Percentiles rank a stretch among this genome's conserved stretches.
These are phyloP conservation scores for Aporophyla nigra DNA, from an alignment of 2,888 invertebrate genomes.

Conservation along the genomic window DNA sequence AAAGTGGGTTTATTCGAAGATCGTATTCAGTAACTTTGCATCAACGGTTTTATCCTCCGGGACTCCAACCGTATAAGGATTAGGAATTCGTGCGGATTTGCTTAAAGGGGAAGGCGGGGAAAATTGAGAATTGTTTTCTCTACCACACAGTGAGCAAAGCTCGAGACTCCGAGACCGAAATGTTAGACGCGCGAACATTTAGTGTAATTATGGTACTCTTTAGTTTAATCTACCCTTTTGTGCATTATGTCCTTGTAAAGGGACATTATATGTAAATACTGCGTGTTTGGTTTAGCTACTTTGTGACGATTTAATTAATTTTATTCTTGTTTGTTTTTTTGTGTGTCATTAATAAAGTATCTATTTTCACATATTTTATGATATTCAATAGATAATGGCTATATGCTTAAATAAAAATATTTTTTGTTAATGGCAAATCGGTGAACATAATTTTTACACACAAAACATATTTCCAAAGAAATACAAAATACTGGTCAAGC, in stretches of 20 bases:
- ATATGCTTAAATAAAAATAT: background rate
- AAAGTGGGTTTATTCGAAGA: slow-evolving; percentile 59
- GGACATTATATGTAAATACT: slow-evolving; percentile 30
- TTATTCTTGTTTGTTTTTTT: background rate
- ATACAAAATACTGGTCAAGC: too few relatives aligned
- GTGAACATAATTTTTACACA: background rate
- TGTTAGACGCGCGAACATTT: slow-evolving; percentile 74
- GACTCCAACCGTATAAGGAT: slow-evolving; percentile 85
- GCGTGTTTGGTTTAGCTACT: slow-evolving; percentile 17
- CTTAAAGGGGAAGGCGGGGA: slow-evolving; percentile 84
- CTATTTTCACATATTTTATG: background rate
- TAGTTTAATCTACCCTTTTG: slow-evolving; percentile 65
- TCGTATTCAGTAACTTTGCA: slow-evolving; percentile 76
- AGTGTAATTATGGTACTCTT: slow-evolving; percentile 75
- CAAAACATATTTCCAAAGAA: background rate
- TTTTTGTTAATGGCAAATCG: background rate
- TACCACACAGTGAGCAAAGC: slow-evolving; percentile 81
- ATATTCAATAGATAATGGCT: background rate
- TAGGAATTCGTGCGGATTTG: slow-evolving; percentile 87
- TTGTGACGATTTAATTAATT: background rate
- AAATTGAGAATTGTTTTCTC: slow-evolving; percentile 87
- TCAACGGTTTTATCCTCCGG: slow-evolving; percentile 77
- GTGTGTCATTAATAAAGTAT: background rate
- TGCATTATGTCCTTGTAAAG: slow-evolving; percentile 52
- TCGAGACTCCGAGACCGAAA: slow-evolving; percentile 73